Evolutionary conservation across 2,888 invertebrate genomes (phyloP).

Genomic region (Temnothorax unifasciatus): DNA sequence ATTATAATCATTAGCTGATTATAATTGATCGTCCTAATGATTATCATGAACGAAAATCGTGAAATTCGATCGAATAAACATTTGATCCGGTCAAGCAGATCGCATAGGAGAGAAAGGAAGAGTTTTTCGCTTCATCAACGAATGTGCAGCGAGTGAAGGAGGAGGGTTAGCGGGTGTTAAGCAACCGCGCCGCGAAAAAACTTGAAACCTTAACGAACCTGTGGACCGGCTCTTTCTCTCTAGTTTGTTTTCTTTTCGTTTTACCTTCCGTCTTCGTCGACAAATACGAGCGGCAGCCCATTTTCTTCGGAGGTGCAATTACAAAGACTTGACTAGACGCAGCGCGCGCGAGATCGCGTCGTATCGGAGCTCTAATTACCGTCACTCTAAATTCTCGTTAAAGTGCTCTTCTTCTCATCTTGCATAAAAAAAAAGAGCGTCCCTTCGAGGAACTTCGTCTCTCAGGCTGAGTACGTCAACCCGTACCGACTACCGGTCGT

Average conservation of each 20-base stretch:
- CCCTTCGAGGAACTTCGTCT: conserved; percentile 8
- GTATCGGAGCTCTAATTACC: conserved; percentile 81
- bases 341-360: conserved; percentile 59
- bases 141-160: conserved; percentile 61
- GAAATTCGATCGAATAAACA: background rate
- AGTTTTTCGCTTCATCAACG: conserved; percentile 65
- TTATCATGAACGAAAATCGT: background rate
- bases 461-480: background rate
- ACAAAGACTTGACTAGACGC: conserved; percentile 65
- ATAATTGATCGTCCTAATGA: background rate
- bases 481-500: conserved; percentile 28
- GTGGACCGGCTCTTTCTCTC: conserved; percentile 52
- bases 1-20: background rate
- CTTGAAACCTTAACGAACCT: conserved; percentile 75
- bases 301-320: conserved; percentile 75
- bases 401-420: conserved; percentile 71
- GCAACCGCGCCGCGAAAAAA: conserved; percentile 75
- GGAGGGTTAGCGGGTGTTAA: conserved; percentile 73
- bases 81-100: background rate
- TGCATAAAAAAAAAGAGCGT: conserved; percentile 65
- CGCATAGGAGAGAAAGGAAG: conserved; percentile 39
- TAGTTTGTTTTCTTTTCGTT: conserved; percentile 23
- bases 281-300: conserved; percentile 23
- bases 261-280: conserved; percentile 4
- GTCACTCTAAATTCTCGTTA: conserved; percentile 82